phyloP scores from a whole-genome alignment of 2,797 vertebrate species.

The Sebastes vulpes region DNA sequence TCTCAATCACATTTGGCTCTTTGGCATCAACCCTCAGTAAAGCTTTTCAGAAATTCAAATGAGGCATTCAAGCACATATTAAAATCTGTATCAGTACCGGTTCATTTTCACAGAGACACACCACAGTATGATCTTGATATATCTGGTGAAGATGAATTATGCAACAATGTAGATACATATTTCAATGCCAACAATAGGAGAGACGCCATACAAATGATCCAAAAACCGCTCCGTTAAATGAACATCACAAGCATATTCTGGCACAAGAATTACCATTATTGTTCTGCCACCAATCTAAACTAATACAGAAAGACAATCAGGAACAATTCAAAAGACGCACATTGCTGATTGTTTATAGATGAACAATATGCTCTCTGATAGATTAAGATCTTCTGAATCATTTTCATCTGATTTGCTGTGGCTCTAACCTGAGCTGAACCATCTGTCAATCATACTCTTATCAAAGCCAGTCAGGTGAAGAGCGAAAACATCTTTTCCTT shows the following conservation, averaged over 20 bases:
- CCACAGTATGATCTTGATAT: neutral
- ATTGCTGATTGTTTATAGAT: neutral
- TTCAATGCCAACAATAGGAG: neutral
- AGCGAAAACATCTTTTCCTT: too few species aligned
- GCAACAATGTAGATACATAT: neutral
- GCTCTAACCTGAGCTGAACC: too few species aligned
- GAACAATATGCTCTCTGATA: neutral
- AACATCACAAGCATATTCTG: neutral
- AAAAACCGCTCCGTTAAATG: neutral
- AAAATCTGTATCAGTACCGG: constrained; percentile 18
- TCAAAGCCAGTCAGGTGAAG: too few species aligned
- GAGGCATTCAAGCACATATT: constrained; percentile 13
- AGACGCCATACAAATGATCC: neutral
- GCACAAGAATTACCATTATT: neutral
- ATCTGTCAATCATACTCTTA: too few species aligned
- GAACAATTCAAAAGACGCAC: neutral
- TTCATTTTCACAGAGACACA: neutral
- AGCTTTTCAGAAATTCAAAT: constrained; percentile 39
- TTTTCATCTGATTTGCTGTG: neutral
- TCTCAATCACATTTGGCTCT: neutral
- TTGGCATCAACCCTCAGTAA: constrained; percentile 5
- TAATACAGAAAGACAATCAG: neutral
- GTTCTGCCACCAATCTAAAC: neutral
- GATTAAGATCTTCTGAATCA: neutral
- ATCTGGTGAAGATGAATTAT: neutral